Evolutionary conservation across 2,888 invertebrate genomes (phyloP).

Genomic region (Autographa gamma): DNA sequence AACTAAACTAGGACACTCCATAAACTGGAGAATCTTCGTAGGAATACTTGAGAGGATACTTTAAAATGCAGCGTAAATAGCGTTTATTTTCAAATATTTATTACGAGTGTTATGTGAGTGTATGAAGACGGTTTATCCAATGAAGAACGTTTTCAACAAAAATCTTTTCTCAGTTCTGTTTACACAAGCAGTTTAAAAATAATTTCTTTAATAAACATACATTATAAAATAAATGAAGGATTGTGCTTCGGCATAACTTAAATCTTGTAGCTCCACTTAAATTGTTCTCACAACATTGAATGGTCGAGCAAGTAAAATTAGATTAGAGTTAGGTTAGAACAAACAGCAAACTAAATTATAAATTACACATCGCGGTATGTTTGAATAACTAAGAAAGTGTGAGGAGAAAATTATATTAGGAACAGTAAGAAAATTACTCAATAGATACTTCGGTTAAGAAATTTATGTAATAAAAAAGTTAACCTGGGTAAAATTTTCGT

Average conservation of each 20-base stretch:
- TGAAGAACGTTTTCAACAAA: background rate
- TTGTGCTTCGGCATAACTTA: constrained; percentile 8
- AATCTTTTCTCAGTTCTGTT: background rate
- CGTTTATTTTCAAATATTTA: background rate
- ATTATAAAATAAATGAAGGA: background rate
- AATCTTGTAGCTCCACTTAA: background rate
- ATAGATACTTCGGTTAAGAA: no score
- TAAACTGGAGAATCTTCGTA: constrained; percentile 37
- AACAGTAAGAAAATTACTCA: no score
- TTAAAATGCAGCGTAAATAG: background rate
- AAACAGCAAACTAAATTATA: background rate
- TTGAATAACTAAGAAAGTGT: background rate
- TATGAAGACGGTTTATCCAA: background rate
- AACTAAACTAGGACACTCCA: constrained; percentile 36
- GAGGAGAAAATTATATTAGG: background rate
- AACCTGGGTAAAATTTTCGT: no score
- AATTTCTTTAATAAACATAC: background rate
- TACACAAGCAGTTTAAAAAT: background rate
- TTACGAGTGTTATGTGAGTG: no score
- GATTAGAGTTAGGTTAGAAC: background rate
- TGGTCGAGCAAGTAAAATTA: background rate
- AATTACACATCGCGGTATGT: background rate
- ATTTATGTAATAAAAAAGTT: no score
- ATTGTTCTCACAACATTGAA: background rate
- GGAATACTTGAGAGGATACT: constrained; percentile 14